Base-by-base conservation (phyloP, 2,113 vertebrate genomes). In the Fregetta grallaria region DNA sequence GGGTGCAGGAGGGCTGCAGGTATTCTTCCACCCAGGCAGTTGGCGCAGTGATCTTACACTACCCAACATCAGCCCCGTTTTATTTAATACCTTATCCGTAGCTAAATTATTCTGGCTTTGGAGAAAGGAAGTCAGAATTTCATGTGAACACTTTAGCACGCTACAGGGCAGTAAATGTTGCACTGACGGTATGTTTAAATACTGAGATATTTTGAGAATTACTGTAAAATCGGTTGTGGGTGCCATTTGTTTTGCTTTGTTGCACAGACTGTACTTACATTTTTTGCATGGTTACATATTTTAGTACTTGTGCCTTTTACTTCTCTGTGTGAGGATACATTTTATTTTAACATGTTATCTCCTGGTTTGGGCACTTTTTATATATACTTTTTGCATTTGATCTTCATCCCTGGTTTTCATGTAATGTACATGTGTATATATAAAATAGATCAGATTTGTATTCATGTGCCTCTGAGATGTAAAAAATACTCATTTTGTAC, bases 361-460 rank as follows among this genome's bases (percentile, higher is more conserved):
- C 86, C 97, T 92, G 42, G 47, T 97, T 90, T 45, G 58, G 78
- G 93, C 95, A 94, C 96, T 96, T 98, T 98, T 96, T 97, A 94
- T 82, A 63, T 55, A 85, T 76, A 72, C 88, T 58, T 77, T 56
- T 83, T 96, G 68, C 77, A 58, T 90, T 61, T 59, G 89, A 92
- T 98, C 93, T 82, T 78, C 67, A 88, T 96, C 91, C 92, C 95
- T 97, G 86, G 66, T 97, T 98, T 96, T 97, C 96, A 94, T 58
- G 63, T 97, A 91, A 96, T 98, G 97, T 98, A 99, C 98, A 98
- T 98, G 95, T 98, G 97, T 98, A 98, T 98, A 99, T 98, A 98
- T 91, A 90, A 92, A 96, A 96, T 88, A 97, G 96, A 97, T 94
- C 93, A 76, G 86, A 97, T 98, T 97, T 98, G 98, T 98, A 98